Evolutionary conservation across 2,797 vertebrate species (phyloP).

Genomic region (Sylvilagus floridanus): DNA sequence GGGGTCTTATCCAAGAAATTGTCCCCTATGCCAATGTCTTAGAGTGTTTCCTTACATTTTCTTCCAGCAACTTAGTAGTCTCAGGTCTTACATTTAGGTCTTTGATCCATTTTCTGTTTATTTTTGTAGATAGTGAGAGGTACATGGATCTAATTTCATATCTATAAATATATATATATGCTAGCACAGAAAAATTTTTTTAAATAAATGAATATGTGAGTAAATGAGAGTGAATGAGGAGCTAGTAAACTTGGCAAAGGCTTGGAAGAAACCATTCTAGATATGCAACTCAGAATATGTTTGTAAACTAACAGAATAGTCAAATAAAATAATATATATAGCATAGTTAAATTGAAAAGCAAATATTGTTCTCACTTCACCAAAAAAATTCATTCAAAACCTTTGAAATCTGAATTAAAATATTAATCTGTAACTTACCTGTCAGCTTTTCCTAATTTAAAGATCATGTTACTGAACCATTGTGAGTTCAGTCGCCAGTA

Average conservation of each 20-base stretch:
- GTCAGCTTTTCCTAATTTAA: neutral
- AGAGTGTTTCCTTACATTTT: too few species aligned
- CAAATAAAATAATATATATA: neutral
- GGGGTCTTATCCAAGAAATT: too few species aligned
- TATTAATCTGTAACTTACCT: neutral
- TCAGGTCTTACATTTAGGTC: too few species aligned
- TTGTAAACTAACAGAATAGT: constrained; percentile 17
- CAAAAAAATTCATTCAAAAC: neutral
- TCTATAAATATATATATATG: too few species aligned
- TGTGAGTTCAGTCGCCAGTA: too few species aligned
- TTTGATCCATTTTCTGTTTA: too few species aligned
- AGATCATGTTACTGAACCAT: neutral
- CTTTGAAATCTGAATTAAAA: neutral
- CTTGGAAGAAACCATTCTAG: neutral
- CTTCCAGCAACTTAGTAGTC: too few species aligned
- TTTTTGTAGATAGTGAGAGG: too few species aligned
- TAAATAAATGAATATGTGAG: neutral
- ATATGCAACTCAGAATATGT: neutral
- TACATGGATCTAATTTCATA: too few species aligned
- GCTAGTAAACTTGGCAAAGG: neutral
- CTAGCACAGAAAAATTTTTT: neutral
- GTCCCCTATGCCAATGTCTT: too few species aligned
- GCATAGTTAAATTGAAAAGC: neutral
- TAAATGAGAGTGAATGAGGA: neutral
- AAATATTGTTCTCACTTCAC: neutral